These are phyloP conservation scores for Calosoma granatense DNA, from an alignment of 1,140 invertebrate species.

Conservation along the genomic window DNA sequence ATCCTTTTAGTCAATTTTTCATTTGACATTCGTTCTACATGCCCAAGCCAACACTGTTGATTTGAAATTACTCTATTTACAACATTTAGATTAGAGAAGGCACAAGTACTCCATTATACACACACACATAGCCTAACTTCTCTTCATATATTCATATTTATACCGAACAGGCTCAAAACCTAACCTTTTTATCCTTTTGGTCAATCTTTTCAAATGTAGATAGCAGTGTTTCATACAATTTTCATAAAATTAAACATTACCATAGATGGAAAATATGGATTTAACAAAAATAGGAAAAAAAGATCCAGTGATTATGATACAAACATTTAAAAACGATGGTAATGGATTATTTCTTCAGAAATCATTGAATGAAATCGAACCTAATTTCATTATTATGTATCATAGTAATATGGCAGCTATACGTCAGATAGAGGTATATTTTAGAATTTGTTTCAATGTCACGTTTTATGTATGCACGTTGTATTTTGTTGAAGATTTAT, in stretches of 20 bases:
- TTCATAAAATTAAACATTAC: constrained; percentile 15
- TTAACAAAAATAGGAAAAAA: constrained; percentile 43
- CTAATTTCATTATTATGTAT: constrained; percentile 83
- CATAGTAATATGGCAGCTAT: constrained; percentile 80
- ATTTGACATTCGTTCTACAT: not conserved
- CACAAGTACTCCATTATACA: too few relatives aligned
- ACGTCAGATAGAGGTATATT: constrained; percentile 70
- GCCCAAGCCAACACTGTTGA: too few relatives aligned
- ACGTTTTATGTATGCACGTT: not conserved
- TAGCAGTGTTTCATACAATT: not conserved
- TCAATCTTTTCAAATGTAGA: too few relatives aligned
- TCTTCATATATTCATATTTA: too few relatives aligned
- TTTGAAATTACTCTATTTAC: too few relatives aligned
- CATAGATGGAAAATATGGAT: constrained; percentile 53
- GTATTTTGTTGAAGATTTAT: constrained; percentile 31
- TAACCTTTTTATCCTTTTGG: too few relatives aligned
- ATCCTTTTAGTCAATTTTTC: too few relatives aligned
- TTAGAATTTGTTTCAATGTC: not conserved
- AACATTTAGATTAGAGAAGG: too few relatives aligned
- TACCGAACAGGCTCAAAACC: too few relatives aligned
- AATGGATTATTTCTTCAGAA: constrained; percentile 55
- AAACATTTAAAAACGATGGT: constrained; percentile 64
- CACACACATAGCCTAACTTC: too few relatives aligned
- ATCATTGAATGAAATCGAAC: constrained; percentile 55
- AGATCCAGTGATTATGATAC: constrained; percentile 58